Base-by-base conservation (phyloP, 2,797 vertebrate genomes). In the Etheostoma nigrum region DNA sequence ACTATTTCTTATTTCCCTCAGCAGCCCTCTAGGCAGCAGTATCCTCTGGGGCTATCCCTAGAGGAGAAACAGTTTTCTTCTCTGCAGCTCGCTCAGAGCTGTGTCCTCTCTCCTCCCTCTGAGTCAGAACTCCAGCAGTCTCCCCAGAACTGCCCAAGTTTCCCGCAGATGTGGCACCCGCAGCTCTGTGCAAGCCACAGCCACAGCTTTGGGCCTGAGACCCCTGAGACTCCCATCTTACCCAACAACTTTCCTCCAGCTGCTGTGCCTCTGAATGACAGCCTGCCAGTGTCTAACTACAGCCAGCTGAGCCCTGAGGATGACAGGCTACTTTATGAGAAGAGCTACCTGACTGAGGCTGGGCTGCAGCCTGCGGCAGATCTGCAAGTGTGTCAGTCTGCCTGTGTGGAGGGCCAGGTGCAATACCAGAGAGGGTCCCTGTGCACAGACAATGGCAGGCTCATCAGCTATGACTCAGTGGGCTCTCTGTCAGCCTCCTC, bases 391-490 rank as follows among this genome's bases (percentile, higher is more conserved):
- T 98, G 97, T 94, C 97, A 97, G 95, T 95, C 97, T 91, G 95
- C 93, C 88, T 95, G 96, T 84, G 95, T 96, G 89, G 97, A 98
- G 87, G 95, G 96, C 88, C 96, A 96, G 95, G 97, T 97, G 91
- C 96, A 97, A 94, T 97, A 99, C 94, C 98, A 99, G 90, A 96
- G 97, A 95, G 96, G 96, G 90, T 96, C 96, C 79, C 95, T 97
- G 80, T 97, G 94, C 93, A 96, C 96, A 87, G 97, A 99, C 93
- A 96, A 98, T 88, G 96, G 97, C 92, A 96, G 96, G 88, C 97
- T 99, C 92, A 97, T 98, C 95, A 98, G 95, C 95, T 99, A 99
- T 94, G 97, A 99, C 95, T 98, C 97, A 86, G 96, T 98, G 93
- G 95, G 97, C 90, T 97, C 97, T 85, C 95, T 99, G 93, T 97